Base-by-base conservation (phyloP, 1,140 invertebrate genomes). In the Elymnias hypermnestra region DNA sequence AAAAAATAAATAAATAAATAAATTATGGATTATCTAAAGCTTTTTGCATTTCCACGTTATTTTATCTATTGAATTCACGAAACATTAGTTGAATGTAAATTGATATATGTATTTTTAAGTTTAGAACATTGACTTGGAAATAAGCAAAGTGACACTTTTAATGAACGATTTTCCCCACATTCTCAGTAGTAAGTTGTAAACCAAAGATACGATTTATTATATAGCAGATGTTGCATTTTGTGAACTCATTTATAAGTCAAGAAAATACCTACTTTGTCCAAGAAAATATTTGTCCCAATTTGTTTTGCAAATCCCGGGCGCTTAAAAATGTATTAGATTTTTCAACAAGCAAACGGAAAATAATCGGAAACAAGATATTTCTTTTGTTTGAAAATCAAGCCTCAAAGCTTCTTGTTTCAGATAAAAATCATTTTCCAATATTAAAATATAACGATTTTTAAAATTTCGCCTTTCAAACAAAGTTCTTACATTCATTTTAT, bases 241-340 rank as follows among this genome's bases (percentile, higher is more conserved):
- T 29, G 9, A 29, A 12, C 26, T 29, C 26, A 29, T 29, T 29
- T 29, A 29, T 29, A 29, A 29, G 13, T 29, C 26, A 29, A 12
- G 9, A 5, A 5, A 29, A 12, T 29, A 29, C 26, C 26, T 29
- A 7, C 10, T 29, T 29, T 29, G 26, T 29, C 26, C 26, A 29
- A 29, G 26, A 4, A 29, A 29, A 29, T 29, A 9, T 29, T 29
- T 29, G 9, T 5, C 26, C 13, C 26, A 29, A 29, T 29, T 29
- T 29, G 26, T 29, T 29, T 29, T 29, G 8, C 26, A 29, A 29
- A 29, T 29, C 13, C 26, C 10, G 9, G 9, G 4, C 26, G 10
- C 26, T 29, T 29, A 29, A 12, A 29, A 29, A 29, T 29, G 26
- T 29, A 29, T 29, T 29, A 29, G 26, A 29, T 29, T 29, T 29